Percentiles rank a stretch among this genome's conserved stretches.
Conservation (phyloP, 2,888 invertebrate genomes). For the Torymus texanus region DNA sequence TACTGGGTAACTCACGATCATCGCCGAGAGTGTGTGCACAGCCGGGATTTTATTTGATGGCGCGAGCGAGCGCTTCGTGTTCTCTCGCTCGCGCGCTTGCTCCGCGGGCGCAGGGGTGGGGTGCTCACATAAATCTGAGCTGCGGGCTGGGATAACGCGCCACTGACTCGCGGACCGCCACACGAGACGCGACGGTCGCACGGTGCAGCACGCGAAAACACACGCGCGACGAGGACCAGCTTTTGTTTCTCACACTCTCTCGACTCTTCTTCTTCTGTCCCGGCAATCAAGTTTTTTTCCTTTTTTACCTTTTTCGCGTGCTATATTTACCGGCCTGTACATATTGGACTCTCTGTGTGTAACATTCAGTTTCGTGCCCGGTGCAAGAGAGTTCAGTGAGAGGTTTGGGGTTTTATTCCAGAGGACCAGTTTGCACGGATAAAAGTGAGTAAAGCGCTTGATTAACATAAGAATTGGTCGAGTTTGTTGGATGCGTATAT, state of each 20-base stretch:
- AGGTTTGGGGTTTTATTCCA: neutral
- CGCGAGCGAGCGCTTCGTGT: neutral
- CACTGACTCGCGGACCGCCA: constrained; percentile 64
- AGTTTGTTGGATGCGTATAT: no score
- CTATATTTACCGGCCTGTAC: no score
- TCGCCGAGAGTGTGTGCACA: no score
- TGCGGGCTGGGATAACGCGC: constrained; percentile 55
- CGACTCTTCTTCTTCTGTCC: neutral
- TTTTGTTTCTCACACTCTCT: constrained; percentile 3
- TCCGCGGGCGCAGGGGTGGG: constrained; percentile 55
- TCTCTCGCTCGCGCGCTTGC: no score
- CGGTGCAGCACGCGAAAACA: neutral
- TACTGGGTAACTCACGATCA: no score
- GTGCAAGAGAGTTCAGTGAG: neutral
- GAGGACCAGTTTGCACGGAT: no score
- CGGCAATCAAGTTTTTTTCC: no score
- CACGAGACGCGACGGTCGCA: constrained; percentile 29
- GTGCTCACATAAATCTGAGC: constrained; percentile 62
- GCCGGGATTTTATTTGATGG: constrained; percentile 35
- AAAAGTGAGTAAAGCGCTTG: no score
- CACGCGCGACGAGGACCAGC: neutral
- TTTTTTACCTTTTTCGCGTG: no score
- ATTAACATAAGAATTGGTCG: no score
- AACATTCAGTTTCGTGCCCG: no score
- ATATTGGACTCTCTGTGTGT: no score